phyloP scores from a whole-genome alignment of 2,797 vertebrate species.

The Myotis pilosus region DNA sequence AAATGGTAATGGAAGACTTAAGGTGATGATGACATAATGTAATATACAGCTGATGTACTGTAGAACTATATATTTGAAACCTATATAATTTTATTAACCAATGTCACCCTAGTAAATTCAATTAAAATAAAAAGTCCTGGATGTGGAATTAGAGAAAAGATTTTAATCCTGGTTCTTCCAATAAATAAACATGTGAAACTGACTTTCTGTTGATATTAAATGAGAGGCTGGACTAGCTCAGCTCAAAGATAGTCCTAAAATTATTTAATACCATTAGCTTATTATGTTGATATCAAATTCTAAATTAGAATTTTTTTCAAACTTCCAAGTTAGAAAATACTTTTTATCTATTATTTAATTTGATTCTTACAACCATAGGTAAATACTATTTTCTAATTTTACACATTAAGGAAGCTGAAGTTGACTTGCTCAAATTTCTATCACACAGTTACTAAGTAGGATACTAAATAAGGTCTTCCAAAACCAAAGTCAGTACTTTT shows the following conservation, averaged over 20 bases:
- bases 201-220: slow-evolving; percentile 32
- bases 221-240: slow-evolving; percentile 2
- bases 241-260: background rate
- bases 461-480: slow-evolving; percentile 43
- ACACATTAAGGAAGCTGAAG: slow-evolving; percentile 21
- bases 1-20: background rate
- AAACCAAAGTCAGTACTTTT: slow-evolving; percentile 39
- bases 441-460: background rate
- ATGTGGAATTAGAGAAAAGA: slow-evolving; percentile 33
- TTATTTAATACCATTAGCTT: slow-evolving; percentile 23
- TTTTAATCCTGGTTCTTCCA: slow-evolving; percentile 21
- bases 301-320: background rate
- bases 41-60: no score
- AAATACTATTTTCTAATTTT: slow-evolving; percentile 14
- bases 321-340: slow-evolving; percentile 27
- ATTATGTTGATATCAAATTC: slow-evolving; percentile 16
- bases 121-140: background rate
- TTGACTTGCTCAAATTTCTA: background rate
- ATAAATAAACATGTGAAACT: slow-evolving; percentile 34
- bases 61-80: no score
- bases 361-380: slow-evolving; percentile 7
- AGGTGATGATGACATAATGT: no score
- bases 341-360: slow-evolving; percentile 36
- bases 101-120: background rate
- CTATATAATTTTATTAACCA: no score